Base-by-base conservation (phyloP, 2,113 vertebrate genomes). In the Salminus brasiliensis region DNA sequence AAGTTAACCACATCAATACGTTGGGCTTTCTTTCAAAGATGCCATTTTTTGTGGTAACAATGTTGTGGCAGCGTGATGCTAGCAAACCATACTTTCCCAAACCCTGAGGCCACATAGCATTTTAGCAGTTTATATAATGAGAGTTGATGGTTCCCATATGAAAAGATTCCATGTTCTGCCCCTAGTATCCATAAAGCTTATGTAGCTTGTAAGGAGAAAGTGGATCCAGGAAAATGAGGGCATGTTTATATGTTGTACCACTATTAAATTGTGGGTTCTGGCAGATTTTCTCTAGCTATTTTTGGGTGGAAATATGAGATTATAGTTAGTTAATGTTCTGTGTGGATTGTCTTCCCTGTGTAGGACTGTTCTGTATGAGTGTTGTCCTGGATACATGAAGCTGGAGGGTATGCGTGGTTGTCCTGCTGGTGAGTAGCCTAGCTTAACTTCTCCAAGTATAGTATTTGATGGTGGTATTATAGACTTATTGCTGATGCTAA, bases 351-450 rank as follows among this genome's bases (percentile, higher is more conserved):
- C 15, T 76, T 43, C 62, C 29, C 69, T 52, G 16, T 83, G 43
- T 83, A 99, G 98, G 86, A 95, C 92, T 29, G 94, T 98, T 34
- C 81, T 97, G 27, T 99, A 99, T 74, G 98, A 99, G 86, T 99
- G 98, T 77, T 99, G 98, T 86, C 98, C 98, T 73, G 98, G 98
- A 0, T 99, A 99, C 82, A 97, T 95, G 95, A 96, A 91, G 86
- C 86, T 99, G 92, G 96, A 97, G 0, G 95, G 94, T 59, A 91
- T 85, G 12, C 92, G 74, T 70, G 98, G 98, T 65, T 99, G 98
- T 81, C 96, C 98, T 80, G 98, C 98, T 97, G 97, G 98, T 99
- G 93, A 1, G 76, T 59, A 74, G 8, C 41, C 47, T 12, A 10
- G 9, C 0, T 16, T 13, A 0, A 65, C 10, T 60, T 45, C n/a